phyloP scores from a whole-genome alignment of 2,797 vertebrate genomes.

The Adelosebastes latens region DNA sequence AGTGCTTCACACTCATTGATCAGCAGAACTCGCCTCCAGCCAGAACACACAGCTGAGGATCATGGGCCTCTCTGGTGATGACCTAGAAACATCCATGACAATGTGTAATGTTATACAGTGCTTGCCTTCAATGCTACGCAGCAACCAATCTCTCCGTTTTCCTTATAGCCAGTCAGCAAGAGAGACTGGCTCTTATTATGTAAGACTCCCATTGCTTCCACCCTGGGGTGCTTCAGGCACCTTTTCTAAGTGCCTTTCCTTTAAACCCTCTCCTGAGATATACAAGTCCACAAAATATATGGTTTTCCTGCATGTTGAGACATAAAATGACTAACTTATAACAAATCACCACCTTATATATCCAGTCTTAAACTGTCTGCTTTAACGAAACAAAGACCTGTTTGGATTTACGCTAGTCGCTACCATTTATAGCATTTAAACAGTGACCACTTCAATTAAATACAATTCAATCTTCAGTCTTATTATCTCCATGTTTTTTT shows the following conservation, averaged over 20 bases:
- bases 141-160: slow-evolving; percentile 22
- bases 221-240: slow-evolving; percentile 35
- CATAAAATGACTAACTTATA: background rate
- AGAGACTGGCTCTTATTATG: slow-evolving; percentile 28
- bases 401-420: background rate
- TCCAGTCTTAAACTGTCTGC: background rate
- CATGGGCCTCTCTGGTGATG: slow-evolving; percentile 73
- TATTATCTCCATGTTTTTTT: background rate
- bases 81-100: slow-evolving; percentile 67
- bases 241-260: background rate
- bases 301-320: background rate
- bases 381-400: background rate
- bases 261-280: background rate
- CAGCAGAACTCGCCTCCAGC: slow-evolving; percentile 64
- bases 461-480: background rate
- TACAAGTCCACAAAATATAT: background rate
- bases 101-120: slow-evolving; percentile 55
- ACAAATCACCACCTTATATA: background rate
- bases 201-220: slow-evolving; percentile 32
- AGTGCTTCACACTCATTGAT: slow-evolving; percentile 66
- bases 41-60: slow-evolving; percentile 76
- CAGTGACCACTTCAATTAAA: background rate
- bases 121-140: slow-evolving; percentile 25
- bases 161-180: slow-evolving; percentile 28
- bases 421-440: background rate